A percentile compares a stretch with the other conserved stretches of the same genome.
phyloP scores from a whole-genome alignment of 2,797 vertebrate species.

The Pipistrellus pipistrellus region DNA sequence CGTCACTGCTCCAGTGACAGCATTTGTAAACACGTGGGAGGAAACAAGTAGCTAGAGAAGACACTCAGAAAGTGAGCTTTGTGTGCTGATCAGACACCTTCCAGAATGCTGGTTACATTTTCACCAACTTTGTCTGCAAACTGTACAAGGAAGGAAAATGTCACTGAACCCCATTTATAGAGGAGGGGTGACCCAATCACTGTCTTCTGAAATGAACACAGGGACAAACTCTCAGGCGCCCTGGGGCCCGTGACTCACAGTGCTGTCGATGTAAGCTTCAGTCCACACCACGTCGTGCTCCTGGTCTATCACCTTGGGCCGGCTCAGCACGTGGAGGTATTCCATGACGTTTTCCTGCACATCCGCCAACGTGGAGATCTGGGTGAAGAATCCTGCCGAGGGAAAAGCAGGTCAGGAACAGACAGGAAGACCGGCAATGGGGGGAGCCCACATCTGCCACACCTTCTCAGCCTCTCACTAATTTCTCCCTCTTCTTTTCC shows the following conservation, averaged over 20 bases:
- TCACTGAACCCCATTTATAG: background rate
- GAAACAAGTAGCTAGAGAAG: background rate
- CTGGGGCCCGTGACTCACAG: constrained; percentile 90
- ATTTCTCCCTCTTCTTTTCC: background rate
- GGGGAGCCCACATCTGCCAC: fast-evolving
- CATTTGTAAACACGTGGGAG: background rate
- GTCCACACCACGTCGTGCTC: constrained; percentile 98
- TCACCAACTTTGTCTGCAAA: background rate
- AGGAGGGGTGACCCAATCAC: background rate
- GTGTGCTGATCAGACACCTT: background rate
- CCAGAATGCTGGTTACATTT: background rate
- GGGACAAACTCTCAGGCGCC: background rate
- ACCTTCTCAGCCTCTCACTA: background rate
- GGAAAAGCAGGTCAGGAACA: constrained; percentile 18
- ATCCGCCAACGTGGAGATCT: constrained; percentile 98
- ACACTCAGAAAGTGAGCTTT: background rate
- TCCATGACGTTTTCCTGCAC: constrained; percentile 99
- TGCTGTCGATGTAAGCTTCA: constrained; percentile 97
- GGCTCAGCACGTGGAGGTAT: constrained; percentile 97
- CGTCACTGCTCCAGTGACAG: background rate
- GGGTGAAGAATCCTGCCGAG: constrained; percentile 95
- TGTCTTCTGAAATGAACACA: background rate
- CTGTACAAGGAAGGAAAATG: background rate
- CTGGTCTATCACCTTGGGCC: constrained; percentile 98
- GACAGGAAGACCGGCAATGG: background rate